phyloP scores from a whole-genome alignment of 2,888 invertebrate genomes.

The Notodonta dromedarius region DNA sequence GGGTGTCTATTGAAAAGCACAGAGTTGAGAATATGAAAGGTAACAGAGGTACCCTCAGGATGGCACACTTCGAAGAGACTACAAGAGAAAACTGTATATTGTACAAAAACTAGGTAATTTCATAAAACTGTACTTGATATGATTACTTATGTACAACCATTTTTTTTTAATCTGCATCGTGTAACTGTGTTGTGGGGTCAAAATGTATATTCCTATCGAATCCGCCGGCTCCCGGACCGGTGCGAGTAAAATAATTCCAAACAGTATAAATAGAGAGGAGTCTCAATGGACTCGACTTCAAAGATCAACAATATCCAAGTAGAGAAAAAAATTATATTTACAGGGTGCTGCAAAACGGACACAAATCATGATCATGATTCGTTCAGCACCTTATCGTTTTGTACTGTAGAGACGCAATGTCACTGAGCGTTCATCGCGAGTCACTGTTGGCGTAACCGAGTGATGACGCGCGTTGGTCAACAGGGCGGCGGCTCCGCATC shows the following conservation, averaged over 20 bases:
- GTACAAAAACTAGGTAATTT: constrained; percentile 64
- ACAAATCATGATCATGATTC: constrained; percentile 16
- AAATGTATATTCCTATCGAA: constrained; percentile 36
- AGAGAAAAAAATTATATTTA: constrained; percentile 51
- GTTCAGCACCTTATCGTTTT: constrained; percentile 56
- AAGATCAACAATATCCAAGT: constrained; percentile 46
- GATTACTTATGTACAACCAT: constrained; percentile 70
- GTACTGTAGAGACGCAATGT: constrained; percentile 66
- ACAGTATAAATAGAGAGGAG: constrained; percentile 50
- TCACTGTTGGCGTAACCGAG: constrained; percentile 55
- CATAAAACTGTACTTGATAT: constrained; percentile 79
- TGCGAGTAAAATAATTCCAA: constrained; percentile 46
- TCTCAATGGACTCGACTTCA: constrained; percentile 38
- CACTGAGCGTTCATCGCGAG: constrained; percentile 66
- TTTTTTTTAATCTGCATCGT: constrained; percentile 48
- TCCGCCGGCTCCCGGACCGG: constrained; percentile 14
- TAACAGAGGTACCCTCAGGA: constrained; percentile 74
- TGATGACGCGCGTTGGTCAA: constrained; percentile 74
- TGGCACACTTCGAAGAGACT: constrained; percentile 78
- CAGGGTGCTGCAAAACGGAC: constrained; percentile 38
- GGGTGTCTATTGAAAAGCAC: constrained; percentile 67
- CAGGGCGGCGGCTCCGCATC: constrained; percentile 59
- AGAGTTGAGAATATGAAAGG: constrained; percentile 74
- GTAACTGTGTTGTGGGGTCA: constrained; percentile 47
- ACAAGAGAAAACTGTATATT: constrained; percentile 69